These are phyloP conservation scores for Patiria miniata DNA, from an alignment of 35 echinoderm and acorn worm species.

Conservation along the genomic window DNA sequence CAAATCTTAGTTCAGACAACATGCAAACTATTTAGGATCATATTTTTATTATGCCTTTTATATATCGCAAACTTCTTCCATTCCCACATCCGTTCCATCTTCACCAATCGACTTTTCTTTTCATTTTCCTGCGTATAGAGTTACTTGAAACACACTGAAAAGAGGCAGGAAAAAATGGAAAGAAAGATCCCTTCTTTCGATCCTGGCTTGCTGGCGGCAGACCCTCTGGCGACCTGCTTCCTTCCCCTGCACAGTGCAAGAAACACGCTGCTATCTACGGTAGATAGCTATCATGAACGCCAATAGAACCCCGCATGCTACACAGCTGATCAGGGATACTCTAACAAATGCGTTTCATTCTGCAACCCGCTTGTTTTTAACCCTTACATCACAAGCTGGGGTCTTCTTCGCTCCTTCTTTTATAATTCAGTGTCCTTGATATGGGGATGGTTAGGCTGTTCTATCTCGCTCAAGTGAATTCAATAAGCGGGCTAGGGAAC, in stretches of 20 bases:
- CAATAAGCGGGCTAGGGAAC: not conserved
- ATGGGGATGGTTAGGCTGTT: not conserved
- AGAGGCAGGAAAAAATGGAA: not conserved
- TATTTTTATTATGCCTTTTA: no score
- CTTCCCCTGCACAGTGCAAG: not conserved
- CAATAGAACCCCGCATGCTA: not conserved
- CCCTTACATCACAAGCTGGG: not conserved
- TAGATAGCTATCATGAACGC: not conserved
- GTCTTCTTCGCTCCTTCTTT: no score
- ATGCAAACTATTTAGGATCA: no score
- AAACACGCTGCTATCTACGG: not conserved
- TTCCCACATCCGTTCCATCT: not conserved
- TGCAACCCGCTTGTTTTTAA: not conserved
- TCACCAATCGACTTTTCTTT: not conserved
- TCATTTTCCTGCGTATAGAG: not conserved
- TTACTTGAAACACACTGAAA: not conserved
- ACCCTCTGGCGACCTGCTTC: not conserved
- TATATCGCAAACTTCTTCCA: no score
- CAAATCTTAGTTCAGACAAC: no score
- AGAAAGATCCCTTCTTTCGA: constrained; percentile 15
- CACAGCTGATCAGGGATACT: not conserved
- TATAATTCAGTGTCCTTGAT: not conserved
- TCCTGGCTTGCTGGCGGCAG: not conserved
- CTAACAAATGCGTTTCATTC: not conserved
- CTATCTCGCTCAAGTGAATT: not conserved